Conservation (phyloP, 37 sponge, comb jelly and placozoan species). For the Halisarca cf. caerulea region DNA sequence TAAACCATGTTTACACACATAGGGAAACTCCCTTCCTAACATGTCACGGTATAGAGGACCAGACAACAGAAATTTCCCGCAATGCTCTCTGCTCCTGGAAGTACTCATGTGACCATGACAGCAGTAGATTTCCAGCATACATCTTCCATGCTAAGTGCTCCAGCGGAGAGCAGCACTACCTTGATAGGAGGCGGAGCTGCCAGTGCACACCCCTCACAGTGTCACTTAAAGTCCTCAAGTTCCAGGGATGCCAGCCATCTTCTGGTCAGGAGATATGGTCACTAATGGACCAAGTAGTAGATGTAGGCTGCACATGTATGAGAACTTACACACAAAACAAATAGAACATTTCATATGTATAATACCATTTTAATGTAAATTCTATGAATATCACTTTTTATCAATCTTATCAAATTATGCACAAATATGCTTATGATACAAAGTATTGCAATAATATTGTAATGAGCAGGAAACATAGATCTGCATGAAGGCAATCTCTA, state of each 20-base stretch:
- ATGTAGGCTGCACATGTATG: slow-evolving; percentile 19
- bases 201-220: neutral
- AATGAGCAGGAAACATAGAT: no score
- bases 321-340: no score
- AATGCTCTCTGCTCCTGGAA: slow-evolving; percentile 30
- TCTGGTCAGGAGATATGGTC: neutral
- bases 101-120: slow-evolving; percentile 61
- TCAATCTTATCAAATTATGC: no score
- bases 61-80: neutral
- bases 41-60: neutral
- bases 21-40: neutral
- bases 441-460: no score
- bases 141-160: slow-evolving; percentile 55
- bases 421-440: no score
- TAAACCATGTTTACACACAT: neutral
- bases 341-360: no score
- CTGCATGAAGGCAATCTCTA: no score
- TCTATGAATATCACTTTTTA: no score
- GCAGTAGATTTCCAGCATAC: slow-evolving; percentile 48
- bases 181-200: neutral
- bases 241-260: neutral
- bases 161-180: neutral
- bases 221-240: neutral
- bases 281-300: neutral
- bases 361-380: no score